These are phyloP conservation scores for Cricetomys ansorgei DNA, from an alignment of 2,113 vertebrate species.

Conservation along the genomic window DNA sequence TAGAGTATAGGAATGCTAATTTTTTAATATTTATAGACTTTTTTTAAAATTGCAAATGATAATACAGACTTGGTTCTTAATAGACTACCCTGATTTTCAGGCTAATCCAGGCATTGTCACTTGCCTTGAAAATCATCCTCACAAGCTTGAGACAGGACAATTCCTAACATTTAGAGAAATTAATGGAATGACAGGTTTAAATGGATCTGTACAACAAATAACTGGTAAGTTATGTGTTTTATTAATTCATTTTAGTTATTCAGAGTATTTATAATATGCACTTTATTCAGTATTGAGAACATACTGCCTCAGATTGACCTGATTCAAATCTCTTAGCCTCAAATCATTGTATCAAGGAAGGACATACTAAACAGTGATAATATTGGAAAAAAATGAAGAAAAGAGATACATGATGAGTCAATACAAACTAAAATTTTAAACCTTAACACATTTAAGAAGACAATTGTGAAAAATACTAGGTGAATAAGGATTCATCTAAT, in stretches of 20 bases:
- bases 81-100: slow-evolving; percentile 78
- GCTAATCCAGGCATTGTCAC: slow-evolving; percentile 94
- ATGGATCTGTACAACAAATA: slow-evolving; percentile 90
- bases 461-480: not conserved
- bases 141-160: slow-evolving; percentile 96
- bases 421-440: not conserved
- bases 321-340: not conserved
- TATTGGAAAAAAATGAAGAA: not conserved
- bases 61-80: slow-evolving; percentile 20
- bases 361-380: not conserved
- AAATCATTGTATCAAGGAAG: not conserved
- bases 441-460: slow-evolving; percentile 12
- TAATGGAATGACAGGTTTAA: slow-evolving; percentile 95
- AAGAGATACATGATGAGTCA: not conserved
- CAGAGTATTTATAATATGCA: not conserved
- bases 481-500: not conserved
- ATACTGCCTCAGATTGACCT: not conserved
- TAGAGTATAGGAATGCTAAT: not conserved
- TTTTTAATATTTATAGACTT: slow-evolving; percentile 39
- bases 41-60: not conserved
- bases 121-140: slow-evolving; percentile 96
- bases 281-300: not conserved
- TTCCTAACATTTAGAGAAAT: slow-evolving; percentile 95
- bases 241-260: slow-evolving; percentile 24
- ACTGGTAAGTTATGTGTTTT: slow-evolving; percentile 88